Percentiles rank a stretch among this genome's conserved stretches.
These are phyloP conservation scores for Pachyramphus minor DNA, from an alignment of 2,113 vertebrate genomes.

Conservation along the genomic window DNA sequence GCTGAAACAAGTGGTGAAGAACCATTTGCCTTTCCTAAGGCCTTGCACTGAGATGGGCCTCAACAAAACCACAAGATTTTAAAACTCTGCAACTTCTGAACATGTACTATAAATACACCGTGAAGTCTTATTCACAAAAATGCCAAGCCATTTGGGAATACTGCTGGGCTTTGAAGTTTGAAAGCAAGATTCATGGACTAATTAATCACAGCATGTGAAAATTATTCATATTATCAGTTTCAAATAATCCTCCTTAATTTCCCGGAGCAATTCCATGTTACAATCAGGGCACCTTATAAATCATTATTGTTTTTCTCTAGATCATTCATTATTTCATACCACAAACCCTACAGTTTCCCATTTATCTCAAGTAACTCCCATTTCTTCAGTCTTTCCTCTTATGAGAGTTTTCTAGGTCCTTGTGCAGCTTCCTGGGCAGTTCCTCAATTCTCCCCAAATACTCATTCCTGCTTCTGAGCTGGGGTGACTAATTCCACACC, in stretches of 20 bases:
- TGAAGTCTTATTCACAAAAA: slow-evolving; percentile 1
- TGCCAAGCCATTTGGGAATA: neutral
- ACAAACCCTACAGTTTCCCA: neutral
- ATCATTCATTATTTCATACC: neutral
- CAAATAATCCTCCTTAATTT: neutral
- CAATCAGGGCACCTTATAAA: neutral
- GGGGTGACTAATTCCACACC: neutral
- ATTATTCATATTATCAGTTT: slow-evolving; percentile 22
- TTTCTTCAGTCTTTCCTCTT: neutral
- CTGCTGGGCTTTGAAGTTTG: neutral
- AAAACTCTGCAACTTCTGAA: neutral
- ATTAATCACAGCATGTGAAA: neutral
- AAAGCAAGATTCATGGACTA: neutral
- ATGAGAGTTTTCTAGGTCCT: neutral
- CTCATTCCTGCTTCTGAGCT: neutral
- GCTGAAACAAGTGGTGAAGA: neutral
- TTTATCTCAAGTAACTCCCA: neutral
- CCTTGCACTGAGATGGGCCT: neutral
- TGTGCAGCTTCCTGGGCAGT: neutral
- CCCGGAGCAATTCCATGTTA: neutral
- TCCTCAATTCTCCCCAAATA: neutral
- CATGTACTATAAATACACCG: neutral
- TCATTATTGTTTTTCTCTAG: neutral
- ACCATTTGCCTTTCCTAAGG: neutral
- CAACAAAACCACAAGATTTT: neutral